These are phyloP conservation scores for Ooceraea biroi DNA, from an alignment of 1,140 invertebrate species.

Conservation along the genomic window DNA sequence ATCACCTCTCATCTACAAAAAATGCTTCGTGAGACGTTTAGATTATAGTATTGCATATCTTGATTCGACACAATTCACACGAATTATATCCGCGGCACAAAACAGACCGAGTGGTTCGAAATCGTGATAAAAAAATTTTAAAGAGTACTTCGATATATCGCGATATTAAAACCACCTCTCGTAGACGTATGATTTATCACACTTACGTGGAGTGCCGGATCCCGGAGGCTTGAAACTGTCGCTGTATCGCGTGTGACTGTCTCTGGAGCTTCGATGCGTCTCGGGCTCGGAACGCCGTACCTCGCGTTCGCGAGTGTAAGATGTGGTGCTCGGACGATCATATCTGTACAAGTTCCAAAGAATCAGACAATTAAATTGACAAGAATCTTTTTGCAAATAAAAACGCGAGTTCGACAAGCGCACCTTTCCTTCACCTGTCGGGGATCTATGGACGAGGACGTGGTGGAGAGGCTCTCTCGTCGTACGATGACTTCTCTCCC, in stretches of 20 bases:
- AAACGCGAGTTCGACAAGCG: background rate
- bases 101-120: constrained; percentile 1
- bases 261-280: constrained; percentile 82
- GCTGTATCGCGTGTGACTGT: constrained; percentile 82
- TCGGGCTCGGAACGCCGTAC: constrained; percentile 83
- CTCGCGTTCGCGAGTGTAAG: constrained; percentile 83
- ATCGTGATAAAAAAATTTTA: background rate
- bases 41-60: no score
- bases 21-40: no score
- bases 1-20: no score
- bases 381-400: background rate
- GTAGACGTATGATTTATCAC: constrained; percentile 48
- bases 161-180: constrained; percentile 32
- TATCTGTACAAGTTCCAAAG: constrained; percentile 75
- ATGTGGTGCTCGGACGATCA: constrained; percentile 79
- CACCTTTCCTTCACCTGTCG: constrained; percentile 84
- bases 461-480: constrained; percentile 79
- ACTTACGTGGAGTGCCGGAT: constrained; percentile 82
- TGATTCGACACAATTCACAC: no score
- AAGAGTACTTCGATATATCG: background rate
- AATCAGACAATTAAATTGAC: constrained; percentile 46
- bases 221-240: constrained; percentile 83
- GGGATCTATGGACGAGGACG: constrained; percentile 82
- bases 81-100: background rate
- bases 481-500: constrained; percentile 84